Percentiles rank a stretch among this genome's conserved stretches.
Conservation (phyloP, 2,113 vertebrate genomes). For the Caloenas nicobarica region DNA sequence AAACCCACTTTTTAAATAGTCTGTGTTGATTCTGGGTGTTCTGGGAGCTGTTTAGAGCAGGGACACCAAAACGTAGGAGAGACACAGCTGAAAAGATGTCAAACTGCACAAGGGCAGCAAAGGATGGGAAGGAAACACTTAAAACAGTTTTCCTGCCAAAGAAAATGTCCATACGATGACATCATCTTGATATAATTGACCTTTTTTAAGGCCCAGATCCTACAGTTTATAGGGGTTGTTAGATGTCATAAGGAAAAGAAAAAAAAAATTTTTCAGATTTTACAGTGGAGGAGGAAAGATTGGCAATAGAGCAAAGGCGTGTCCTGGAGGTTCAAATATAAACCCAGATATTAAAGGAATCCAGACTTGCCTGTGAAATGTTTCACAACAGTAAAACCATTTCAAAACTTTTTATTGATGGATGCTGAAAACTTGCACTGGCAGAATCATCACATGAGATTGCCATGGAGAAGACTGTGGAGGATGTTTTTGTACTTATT, state of each 20-base stretch:
- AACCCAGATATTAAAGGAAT: neutral
- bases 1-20: neutral
- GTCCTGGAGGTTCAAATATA: neutral
- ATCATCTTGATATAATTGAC: neutral
- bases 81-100: neutral
- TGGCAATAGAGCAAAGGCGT: neutral
- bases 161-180: neutral
- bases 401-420: neutral
- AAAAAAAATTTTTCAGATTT: neutral
- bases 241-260: neutral
- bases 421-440: neutral
- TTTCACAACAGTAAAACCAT: conserved; percentile 11
- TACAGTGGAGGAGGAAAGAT: neutral
- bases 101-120: neutral
- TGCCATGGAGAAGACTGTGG: neutral
- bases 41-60: neutral
- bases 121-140: neutral
- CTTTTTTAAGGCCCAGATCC: neutral
- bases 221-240: neutral
- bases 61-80: neutral
- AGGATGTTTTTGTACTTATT: neutral
- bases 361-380: neutral
- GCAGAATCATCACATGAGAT: neutral
- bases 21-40: neutral
- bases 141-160: neutral